phyloP scores from a whole-genome alignment of 2,888 invertebrate species.

The Camptogramma bilineatum region DNA sequence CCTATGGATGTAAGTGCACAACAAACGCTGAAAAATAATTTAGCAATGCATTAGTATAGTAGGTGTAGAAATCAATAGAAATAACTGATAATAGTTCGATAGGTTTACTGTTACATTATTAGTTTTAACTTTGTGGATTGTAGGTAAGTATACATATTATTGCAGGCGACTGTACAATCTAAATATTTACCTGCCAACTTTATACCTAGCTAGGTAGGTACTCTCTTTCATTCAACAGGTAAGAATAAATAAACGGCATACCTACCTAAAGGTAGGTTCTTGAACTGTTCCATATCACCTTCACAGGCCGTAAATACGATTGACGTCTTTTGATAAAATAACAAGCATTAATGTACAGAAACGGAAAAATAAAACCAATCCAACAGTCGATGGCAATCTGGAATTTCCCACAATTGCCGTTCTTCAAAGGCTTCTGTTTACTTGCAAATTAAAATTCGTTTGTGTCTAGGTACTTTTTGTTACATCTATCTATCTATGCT shows the following conservation, averaged over 20 bases:
- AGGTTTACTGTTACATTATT: too few relatives aligned
- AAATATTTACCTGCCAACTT: neutral
- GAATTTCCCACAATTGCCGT: conserved; percentile 17
- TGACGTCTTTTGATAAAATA: conserved; percentile 31
- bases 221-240: conserved; percentile 1
- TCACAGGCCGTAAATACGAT: conserved; percentile 41
- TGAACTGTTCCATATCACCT: conserved; percentile 43
- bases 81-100: too few relatives aligned
- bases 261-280: conserved; percentile 39
- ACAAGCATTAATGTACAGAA: neutral
- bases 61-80: too few relatives aligned
- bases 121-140: too few relatives aligned
- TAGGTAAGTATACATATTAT: too few relatives aligned
- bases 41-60: too few relatives aligned
- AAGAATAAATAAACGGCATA: conserved; percentile 6
- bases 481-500: too few relatives aligned
- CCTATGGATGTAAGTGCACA: too few relatives aligned
- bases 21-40: too few relatives aligned
- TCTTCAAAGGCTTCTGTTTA: conserved; percentile 13
- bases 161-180: too few relatives aligned
- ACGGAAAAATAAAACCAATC: conserved; percentile 4
- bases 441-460: conserved; percentile 6
- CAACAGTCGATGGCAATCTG: neutral
- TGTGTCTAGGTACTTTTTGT: neutral
- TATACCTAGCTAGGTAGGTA: neutral